Conservation (phyloP, 1,140 invertebrate genomes). For the Heterodera carotae region DNA sequence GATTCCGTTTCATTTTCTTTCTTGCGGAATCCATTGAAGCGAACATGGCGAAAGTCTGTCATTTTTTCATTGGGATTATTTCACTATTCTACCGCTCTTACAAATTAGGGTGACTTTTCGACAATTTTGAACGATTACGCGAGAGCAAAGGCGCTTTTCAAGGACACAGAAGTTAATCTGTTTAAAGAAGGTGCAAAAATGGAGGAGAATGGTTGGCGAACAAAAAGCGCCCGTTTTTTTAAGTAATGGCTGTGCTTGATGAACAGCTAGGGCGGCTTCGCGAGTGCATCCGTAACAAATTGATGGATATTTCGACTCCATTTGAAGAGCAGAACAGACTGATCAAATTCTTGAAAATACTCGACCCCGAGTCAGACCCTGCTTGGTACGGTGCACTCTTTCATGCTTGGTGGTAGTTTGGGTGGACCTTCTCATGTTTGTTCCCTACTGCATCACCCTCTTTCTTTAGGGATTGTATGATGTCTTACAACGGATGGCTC, state of each 20-base stretch:
- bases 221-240: slow-evolving; percentile 28
- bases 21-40: slow-evolving; percentile 85
- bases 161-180: slow-evolving; percentile 82
- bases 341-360: slow-evolving; percentile 69
- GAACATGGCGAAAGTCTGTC: slow-evolving; percentile 78
- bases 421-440: too few relatives aligned
- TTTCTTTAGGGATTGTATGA: slow-evolving; percentile 59
- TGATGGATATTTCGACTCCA: slow-evolving; percentile 82
- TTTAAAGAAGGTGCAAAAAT: slow-evolving; percentile 74
- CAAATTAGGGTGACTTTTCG: slow-evolving; percentile 90
- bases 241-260: slow-evolving; percentile 78
- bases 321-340: slow-evolving; percentile 91
- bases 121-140: slow-evolving; percentile 96
- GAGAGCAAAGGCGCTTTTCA: slow-evolving; percentile 90
- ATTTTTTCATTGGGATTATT: background rate
- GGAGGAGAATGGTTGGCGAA: slow-evolving; percentile 2
- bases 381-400: slow-evolving; percentile 49
- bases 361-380: slow-evolving; percentile 63
- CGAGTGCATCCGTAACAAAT: slow-evolving; percentile 77
- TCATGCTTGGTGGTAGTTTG: too few relatives aligned
- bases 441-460: background rate
- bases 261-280: slow-evolving; percentile 80
- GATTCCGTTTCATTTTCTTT: slow-evolving; percentile 89
- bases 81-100: too few relatives aligned
- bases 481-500: slow-evolving; percentile 61